Percentiles rank a stretch among this genome's conserved stretches.
Conservation (phyloP, 1,140 invertebrate genomes). For the Conopomorpha cramerella region DNA sequence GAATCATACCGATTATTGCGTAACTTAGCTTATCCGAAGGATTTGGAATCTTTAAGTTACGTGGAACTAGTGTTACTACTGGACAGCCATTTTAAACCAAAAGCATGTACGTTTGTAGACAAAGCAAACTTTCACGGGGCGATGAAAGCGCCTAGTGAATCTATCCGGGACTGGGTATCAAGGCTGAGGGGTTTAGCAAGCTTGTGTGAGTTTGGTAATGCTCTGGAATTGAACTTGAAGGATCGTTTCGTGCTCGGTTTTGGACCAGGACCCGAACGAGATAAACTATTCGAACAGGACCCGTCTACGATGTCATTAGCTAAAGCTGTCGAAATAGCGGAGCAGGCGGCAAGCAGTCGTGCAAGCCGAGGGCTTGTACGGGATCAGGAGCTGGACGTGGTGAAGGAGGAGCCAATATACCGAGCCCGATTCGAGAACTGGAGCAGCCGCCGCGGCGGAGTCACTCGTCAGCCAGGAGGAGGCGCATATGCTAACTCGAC, state of each 20-base stretch:
- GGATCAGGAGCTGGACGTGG: neutral
- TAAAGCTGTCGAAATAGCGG: constrained; percentile 1
- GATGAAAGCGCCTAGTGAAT: constrained; percentile 3
- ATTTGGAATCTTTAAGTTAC: constrained; percentile 2
- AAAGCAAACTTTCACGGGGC: constrained; percentile 7
- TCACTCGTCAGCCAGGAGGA: neutral
- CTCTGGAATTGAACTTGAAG: constrained; percentile 3
- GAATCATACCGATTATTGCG: constrained; percentile 6
- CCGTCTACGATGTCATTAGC: neutral
- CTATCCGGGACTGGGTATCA: constrained; percentile 8
- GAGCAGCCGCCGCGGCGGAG: neutral
- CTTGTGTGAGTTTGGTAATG: constrained; percentile 4
- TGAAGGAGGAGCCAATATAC: constrained; percentile 3
- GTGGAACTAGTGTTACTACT: constrained; percentile 3
- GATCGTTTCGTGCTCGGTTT: constrained; percentile 8
- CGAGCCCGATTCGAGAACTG: neutral
- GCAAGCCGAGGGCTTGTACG: neutral
- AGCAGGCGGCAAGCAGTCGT: constrained; percentile 1
- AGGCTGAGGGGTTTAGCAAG: constrained; percentile 6
- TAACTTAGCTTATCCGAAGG: constrained; percentile 5
- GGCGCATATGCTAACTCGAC: neutral
- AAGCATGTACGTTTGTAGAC: constrained; percentile 6
- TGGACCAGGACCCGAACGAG: constrained; percentile 4
- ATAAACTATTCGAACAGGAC: constrained; percentile 4
- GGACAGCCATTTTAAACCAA: constrained; percentile 7